Percentiles rank a stretch among this genome's conserved stretches.
phyloP scores from a whole-genome alignment of 2,888 invertebrate genomes.

The Dryomyza anilis region DNA sequence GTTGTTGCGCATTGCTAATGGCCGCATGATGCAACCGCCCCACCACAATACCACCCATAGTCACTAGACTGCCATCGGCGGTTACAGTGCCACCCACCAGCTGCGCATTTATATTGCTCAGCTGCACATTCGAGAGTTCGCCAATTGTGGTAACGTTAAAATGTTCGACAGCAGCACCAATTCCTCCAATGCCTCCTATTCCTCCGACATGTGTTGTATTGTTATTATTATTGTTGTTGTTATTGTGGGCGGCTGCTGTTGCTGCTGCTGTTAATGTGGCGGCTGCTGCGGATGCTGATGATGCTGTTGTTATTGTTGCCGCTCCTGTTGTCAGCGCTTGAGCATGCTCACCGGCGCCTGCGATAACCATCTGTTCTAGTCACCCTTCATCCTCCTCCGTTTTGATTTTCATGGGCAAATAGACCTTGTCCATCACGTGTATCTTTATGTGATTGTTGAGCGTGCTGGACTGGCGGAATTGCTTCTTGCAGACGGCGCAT shows the following conservation, averaged over 20 bases:
- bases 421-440: slow-evolving; percentile 61
- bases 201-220: slow-evolving; percentile 37
- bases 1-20: slow-evolving; percentile 26
- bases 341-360: slow-evolving; percentile 38
- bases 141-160: slow-evolving; percentile 51
- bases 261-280: slow-evolving; percentile 39
- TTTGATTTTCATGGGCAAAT: slow-evolving; percentile 61
- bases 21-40: slow-evolving; percentile 47
- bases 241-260: slow-evolving; percentile 36
- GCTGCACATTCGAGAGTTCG: slow-evolving; percentile 44
- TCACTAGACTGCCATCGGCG: slow-evolving; percentile 54
- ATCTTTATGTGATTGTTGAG: slow-evolving; percentile 62
- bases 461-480: slow-evolving; percentile 62
- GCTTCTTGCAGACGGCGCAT: slow-evolving; percentile 62
- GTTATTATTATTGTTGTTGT: slow-evolving; percentile 42
- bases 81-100: slow-evolving; percentile 53
- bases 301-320: no score
- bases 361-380: slow-evolving; percentile 61
- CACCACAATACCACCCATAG: slow-evolving; percentile 56
- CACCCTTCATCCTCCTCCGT: slow-evolving; percentile 61
- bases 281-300: slow-evolving; percentile 36
- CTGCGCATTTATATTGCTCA: slow-evolving; percentile 44
- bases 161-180: slow-evolving; percentile 41
- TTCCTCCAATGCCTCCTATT: not conserved
- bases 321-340: slow-evolving; percentile 41